Percentiles rank a stretch among this genome's conserved stretches.
Evolutionary conservation across 2,113 vertebrate genomes (phyloP).

Genomic region (Oceanites oceanicus): DNA sequence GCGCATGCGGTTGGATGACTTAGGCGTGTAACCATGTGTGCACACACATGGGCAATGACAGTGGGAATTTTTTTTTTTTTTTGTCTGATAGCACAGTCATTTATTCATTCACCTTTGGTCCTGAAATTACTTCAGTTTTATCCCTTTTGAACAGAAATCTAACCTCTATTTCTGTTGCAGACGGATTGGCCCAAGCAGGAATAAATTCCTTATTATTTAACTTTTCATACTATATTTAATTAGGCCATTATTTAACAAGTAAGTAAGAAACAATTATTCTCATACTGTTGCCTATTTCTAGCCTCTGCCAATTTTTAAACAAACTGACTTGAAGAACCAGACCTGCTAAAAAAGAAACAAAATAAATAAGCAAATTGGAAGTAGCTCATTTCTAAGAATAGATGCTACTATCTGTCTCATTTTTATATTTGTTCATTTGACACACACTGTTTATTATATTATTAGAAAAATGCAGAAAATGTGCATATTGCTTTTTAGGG

Average conservation of each 20-base stretch:
- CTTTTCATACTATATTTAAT: not conserved
- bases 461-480: not conserved
- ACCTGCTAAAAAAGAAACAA: not conserved
- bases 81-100: not conserved
- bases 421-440: not conserved
- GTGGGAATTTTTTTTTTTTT: not conserved
- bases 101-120: not conserved
- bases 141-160: not conserved
- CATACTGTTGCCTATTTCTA: not conserved
- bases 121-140: not conserved
- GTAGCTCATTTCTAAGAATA: not conserved
- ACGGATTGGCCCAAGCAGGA: not conserved
- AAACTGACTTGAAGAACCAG: not conserved
- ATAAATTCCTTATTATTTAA: not conserved
- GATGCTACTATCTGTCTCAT: not conserved
- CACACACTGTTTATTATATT: not conserved
- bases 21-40: rapidly evolving
- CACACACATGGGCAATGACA: not conserved
- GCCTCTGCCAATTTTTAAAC: not conserved
- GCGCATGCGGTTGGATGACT: rapidly evolving
- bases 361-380: not conserved
- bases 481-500: not conserved
- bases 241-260: not conserved
- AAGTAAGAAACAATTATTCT: not conserved
- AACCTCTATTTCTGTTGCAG: not conserved